phyloP scores from a whole-genome alignment of 2,888 invertebrate genomes.

The Anodontia alba region DNA sequence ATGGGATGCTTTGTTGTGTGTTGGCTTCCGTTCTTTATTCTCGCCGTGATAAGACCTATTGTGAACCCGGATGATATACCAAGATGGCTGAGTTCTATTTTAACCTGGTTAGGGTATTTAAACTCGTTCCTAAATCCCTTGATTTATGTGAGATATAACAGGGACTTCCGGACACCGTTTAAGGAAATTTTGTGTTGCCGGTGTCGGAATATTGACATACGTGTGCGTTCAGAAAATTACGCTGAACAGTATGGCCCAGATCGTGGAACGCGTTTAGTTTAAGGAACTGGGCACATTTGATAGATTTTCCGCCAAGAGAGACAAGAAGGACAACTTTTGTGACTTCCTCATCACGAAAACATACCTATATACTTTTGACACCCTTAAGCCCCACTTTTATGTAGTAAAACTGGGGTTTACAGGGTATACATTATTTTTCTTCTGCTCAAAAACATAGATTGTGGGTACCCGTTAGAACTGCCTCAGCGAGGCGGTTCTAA shows the following conservation, averaged over 20 bases:
- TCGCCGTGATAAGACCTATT: conserved; percentile 90
- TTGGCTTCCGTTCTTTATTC: conserved; percentile 98
- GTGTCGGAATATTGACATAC: conserved; percentile 82
- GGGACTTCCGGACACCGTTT: conserved; percentile 98
- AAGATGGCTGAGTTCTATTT: conserved; percentile 72
- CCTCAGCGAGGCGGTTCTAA: no score
- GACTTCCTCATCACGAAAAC: no score
- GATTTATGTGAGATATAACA: conserved; percentile 97
- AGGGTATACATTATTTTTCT: no score
- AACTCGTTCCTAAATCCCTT: conserved; percentile 98
- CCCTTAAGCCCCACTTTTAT: no score
- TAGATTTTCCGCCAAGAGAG: no score
- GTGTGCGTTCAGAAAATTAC: conserved; percentile 83
- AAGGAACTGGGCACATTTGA: conserved; percentile 8
- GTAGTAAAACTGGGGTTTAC: no score
- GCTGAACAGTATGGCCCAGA: conserved; percentile 82
- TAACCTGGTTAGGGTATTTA: conserved; percentile 90
- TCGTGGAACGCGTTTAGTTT: conserved; percentile 72
- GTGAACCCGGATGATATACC: conserved; percentile 72
- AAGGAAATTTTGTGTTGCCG: conserved; percentile 94
- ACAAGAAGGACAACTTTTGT: no score
- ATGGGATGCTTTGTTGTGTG: conserved; percentile 97
- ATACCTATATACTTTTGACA: no score
- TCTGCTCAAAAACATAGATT: no score
- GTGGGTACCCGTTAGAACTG: no score